phyloP scores from a whole-genome alignment of 2,888 invertebrate species.

The Melanophora roralis region DNA sequence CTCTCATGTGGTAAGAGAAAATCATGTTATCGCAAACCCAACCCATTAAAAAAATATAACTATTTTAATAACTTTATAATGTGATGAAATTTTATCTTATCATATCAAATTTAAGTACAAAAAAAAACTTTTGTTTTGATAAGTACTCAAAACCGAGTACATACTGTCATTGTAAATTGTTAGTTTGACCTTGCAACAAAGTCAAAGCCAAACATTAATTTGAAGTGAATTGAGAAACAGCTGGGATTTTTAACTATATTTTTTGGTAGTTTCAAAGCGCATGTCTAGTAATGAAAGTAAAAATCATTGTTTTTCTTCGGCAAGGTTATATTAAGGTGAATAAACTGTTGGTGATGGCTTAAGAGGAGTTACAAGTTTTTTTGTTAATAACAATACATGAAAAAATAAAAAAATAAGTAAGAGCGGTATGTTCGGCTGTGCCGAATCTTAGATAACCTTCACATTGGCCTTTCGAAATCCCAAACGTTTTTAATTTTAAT shows the following conservation, averaged over 20 bases:
- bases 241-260: conserved; percentile 4
- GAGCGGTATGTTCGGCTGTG: neutral
- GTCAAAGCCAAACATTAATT: conserved; percentile 6
- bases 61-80: too few species aligned
- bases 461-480: too few species aligned
- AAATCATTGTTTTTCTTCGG: neutral
- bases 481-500: too few species aligned
- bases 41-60: too few species aligned
- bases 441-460: too few species aligned
- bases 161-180: neutral
- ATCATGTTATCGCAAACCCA: too few species aligned
- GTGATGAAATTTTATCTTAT: conserved; percentile 9
- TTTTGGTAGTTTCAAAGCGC: conserved; percentile 34
- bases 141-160: neutral
- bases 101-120: neutral
- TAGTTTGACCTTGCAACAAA: conserved; percentile 26
- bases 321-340: conserved; percentile 55
- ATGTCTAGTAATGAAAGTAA: conserved; percentile 49
- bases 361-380: neutral
- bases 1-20: too few species aligned
- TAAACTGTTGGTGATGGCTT: conserved; percentile 21
- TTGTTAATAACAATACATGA: neutral
- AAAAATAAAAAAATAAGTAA: neutral
- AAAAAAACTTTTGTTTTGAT: neutral
- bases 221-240: conserved; percentile 1